phyloP scores from a whole-genome alignment of 2,888 invertebrate species.

The Apeira syringaria region DNA sequence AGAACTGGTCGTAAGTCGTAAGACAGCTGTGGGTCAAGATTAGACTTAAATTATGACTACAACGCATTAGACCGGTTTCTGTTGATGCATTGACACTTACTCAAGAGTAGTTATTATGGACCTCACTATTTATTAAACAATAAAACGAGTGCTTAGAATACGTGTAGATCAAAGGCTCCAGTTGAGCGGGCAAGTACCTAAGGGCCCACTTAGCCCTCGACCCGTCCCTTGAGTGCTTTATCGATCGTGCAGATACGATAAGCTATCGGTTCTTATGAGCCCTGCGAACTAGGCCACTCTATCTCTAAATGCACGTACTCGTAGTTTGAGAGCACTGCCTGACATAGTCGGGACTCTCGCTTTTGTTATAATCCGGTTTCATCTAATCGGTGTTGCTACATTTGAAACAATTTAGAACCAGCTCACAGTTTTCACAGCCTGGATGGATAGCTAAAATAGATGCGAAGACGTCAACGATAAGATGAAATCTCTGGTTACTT shows the following conservation, averaged over 20 bases:
- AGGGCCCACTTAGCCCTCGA: conserved; percentile 26
- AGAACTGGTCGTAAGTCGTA: conserved; percentile 56
- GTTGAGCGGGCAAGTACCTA: conserved; percentile 20
- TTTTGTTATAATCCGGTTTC: conserved; percentile 43
- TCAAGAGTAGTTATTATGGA: conserved; percentile 41
- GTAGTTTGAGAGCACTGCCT: conserved; percentile 40
- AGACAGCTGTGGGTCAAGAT: conserved; percentile 77
- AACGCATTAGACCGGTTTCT: conserved; percentile 59
- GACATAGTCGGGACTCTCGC: conserved; percentile 52
- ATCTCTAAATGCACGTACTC: conserved; percentile 52
- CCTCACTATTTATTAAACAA: conserved; percentile 36
- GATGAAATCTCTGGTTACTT: conserved; percentile 5
- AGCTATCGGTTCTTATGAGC: conserved; percentile 54
- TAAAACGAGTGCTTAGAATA: conserved; percentile 22
- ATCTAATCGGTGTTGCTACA: conserved; percentile 32
- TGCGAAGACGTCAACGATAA: neutral
- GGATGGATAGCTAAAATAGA: conserved; percentile 5
- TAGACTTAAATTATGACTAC: conserved; percentile 66
- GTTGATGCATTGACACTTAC: conserved; percentile 55
- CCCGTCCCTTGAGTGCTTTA: conserved; percentile 54
- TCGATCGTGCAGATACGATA: conserved; percentile 65
- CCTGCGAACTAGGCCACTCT: conserved; percentile 67
- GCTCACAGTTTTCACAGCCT: conserved; percentile 1
- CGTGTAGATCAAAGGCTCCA: conserved; percentile 16
- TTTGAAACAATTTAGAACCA: conserved; percentile 26